phyloP scores from a whole-genome alignment of 1,140 invertebrate species.

The Teleopsis dalmanni region DNA sequence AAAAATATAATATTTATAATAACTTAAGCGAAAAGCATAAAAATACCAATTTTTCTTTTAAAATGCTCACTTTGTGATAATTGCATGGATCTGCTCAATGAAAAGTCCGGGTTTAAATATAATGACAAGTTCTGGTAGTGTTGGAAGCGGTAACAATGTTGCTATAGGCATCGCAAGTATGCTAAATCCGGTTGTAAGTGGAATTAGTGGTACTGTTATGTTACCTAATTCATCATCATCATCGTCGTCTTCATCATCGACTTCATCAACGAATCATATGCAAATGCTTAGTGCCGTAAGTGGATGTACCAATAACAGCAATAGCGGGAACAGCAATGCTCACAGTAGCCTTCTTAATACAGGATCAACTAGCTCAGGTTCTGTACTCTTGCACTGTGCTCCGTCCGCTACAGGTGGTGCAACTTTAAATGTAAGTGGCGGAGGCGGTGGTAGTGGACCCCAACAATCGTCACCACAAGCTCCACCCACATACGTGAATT shows the following conservation, averaged over 20 bases:
- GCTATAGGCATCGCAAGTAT: constrained; percentile 12
- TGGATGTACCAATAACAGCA: constrained; percentile 53
- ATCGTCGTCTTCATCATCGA: constrained; percentile 41
- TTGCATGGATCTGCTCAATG: too few species aligned
- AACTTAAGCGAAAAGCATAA: too few species aligned
- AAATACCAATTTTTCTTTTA: too few species aligned
- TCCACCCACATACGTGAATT: constrained; percentile 82
- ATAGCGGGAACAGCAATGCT: constrained; percentile 48
- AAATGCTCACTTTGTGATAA: too few species aligned
- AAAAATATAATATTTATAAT: too few species aligned
- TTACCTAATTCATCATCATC: constrained; percentile 38
- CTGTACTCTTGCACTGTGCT: background rate
- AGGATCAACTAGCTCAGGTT: background rate
- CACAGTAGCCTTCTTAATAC: background rate
- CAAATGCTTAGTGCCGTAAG: constrained; percentile 48
- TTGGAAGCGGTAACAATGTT: constrained; percentile 14
- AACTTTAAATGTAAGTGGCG: constrained; percentile 42
- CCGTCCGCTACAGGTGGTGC: constrained; percentile 26
- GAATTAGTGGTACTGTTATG: constrained; percentile 29
- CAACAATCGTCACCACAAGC: constrained; percentile 73
- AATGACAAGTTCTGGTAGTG: constrained; percentile 4
- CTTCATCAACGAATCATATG: constrained; percentile 37
- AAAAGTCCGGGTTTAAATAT: constrained; percentile 6
- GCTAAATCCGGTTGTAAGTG: constrained; percentile 13
- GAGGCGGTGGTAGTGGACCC: constrained; percentile 49